phyloP scores from a whole-genome alignment of 2,113 vertebrate genomes.

The Rhadina sibilatrix region DNA sequence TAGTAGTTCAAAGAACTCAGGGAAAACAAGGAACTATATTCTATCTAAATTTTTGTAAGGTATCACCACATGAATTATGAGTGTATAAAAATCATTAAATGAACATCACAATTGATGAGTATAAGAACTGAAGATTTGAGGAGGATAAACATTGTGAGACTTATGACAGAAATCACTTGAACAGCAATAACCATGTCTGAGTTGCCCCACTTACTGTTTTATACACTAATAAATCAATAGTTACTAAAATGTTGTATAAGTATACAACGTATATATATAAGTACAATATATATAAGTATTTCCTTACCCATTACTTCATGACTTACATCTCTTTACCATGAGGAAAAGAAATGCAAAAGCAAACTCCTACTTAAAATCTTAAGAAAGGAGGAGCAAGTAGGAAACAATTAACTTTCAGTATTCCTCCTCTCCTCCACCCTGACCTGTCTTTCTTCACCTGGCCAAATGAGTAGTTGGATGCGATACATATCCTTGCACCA shows the following conservation, averaged over 20 bases:
- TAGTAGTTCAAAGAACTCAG: neutral
- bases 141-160: neutral
- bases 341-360: neutral
- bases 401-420: neutral
- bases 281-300: neutral
- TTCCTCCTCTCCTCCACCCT: constrained; percentile 13
- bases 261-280: no score
- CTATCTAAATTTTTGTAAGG: neutral
- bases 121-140: neutral
- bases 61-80: neutral
- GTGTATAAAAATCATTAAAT: neutral
- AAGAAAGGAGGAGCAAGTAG: neutral
- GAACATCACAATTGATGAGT: neutral
- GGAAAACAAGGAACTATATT: neutral
- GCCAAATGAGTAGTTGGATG: neutral
- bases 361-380: neutral
- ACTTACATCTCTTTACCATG: neutral
- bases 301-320: neutral
- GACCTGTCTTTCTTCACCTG: neutral
- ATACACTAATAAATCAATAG: neutral
- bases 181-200: neutral
- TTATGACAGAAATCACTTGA: neutral
- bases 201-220: neutral
- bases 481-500: neutral
- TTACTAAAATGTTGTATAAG: neutral